A percentile compares a stretch with the other conserved stretches of the same genome.
phyloP scores from a whole-genome alignment of 2,888 invertebrate genomes.

The Horisme vitalbata region DNA sequence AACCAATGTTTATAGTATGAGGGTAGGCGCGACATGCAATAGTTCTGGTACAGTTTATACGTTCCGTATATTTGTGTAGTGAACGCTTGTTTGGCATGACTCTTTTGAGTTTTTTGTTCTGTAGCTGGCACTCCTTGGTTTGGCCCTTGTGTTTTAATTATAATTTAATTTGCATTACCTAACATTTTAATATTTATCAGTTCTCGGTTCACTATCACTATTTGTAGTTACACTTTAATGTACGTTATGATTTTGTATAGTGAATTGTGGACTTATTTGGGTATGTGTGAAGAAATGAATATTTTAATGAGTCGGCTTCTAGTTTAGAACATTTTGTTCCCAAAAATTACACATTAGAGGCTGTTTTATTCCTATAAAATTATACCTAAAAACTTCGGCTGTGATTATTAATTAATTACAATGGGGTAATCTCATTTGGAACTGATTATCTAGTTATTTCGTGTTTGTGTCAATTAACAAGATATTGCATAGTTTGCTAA shows the following conservation, averaged over 20 bases:
- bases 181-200: constrained; percentile 40
- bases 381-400: constrained; percentile 61
- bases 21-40: constrained; percentile 49
- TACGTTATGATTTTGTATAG: constrained; percentile 32
- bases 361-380: constrained; percentile 51
- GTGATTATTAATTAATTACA: constrained; percentile 78
- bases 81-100: constrained; percentile 71
- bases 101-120: constrained; percentile 63
- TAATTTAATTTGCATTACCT: constrained; percentile 41
- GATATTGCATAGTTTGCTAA: constrained; percentile 40
- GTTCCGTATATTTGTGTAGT: constrained; percentile 52
- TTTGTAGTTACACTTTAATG: constrained; percentile 21
- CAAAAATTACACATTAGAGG: constrained; percentile 51
- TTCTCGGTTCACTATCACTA: constrained; percentile 43
- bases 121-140: constrained; percentile 82
- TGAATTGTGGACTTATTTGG: constrained; percentile 43
- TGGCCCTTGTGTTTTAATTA: constrained; percentile 72
- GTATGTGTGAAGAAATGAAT: constrained; percentile 47
- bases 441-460: constrained; percentile 40
- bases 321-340: constrained; percentile 44
- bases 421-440: constrained; percentile 48
- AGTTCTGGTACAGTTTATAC: constrained; percentile 46
- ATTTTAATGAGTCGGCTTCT: constrained; percentile 45
- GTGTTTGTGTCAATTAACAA: constrained; percentile 46
- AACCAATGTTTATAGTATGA: constrained; percentile 25